Base-by-base conservation (phyloP, 1,140 invertebrate species). In the Paramacrobiotus metropolitanus region DNA sequence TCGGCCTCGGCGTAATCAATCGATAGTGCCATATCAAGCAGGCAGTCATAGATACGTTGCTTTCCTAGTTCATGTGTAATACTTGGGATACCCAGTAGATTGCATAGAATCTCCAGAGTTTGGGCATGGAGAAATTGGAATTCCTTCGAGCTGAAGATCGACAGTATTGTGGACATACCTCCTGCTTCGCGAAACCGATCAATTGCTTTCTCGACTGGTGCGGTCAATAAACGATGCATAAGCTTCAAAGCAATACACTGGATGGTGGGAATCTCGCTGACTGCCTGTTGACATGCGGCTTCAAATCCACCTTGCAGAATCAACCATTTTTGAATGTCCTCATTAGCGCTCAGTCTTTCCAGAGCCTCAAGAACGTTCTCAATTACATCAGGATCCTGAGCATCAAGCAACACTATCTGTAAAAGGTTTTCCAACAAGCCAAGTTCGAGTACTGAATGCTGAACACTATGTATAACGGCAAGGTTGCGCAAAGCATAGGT, bases 111-210 rank as follows among this genome's bases (percentile, higher is more conserved):
- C 28, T 55, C 48, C 24, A 55, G 48, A 15, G 48, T 55, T 15
- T 24, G 4, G 24, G 48, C 48, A 28, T 55, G 48, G 24, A 55
- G 15, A 24, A 20, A 55, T 24, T 55, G 15, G 15, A 55, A 9
- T 28, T 55, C 48, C 9, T 55, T 24, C 15, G 48, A 20, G 24
- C 28, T 55, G 4, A 55, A 24, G 15, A 55, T 15, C 15, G 15
- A 20, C 15, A 55, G 4, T 15, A 55, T 55, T 9, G 48, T 55
- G 4, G 48, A 15, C 48, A 55, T 55, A 9, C 48, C 48, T 9
- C 28, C 48, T 55, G 48, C 48, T 28, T 55, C 48, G 24, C 28
- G 48, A 24, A 55, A 55, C 15, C 48, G 48, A 55, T 55, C 48
- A 4, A 55, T 15, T 9, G 28, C 48, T 9, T 24, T 24, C 28